Evolutionary conservation across 2,888 invertebrate genomes (phyloP), one percentile per base, ranked within the genome.

Genomic region (Leucophenga maculata): DNA sequence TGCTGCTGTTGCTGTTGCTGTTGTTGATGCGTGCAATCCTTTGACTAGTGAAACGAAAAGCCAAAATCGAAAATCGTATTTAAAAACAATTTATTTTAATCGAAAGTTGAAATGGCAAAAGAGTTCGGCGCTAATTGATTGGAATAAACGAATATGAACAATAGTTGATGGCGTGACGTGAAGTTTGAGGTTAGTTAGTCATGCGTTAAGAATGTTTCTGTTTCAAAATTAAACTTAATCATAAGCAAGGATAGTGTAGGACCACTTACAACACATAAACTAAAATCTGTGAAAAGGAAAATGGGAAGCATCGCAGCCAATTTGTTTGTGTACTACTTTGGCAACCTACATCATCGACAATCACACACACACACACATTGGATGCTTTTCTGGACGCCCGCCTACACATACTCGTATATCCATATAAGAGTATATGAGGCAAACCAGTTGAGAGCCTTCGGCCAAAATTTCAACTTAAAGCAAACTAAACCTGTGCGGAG

Each of bases 11-110:
- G 32, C 32, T 32, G 32, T 8, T 32, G 32, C 32, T 32, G 32
- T 32, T 32, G 32, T 39, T 39, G 39, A 39, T 39, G 39, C 39
- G 39, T 39, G 39, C 39, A 39, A 6, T 39, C n/a, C 62, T 64
- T 64, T 64, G 62, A 64, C 62, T 64, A 64, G 20, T 64, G 46
- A 64, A 64, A 64, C 22, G 62, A 48, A 64, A 64, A 64, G 48
- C 22, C 46, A 48, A 64, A 64, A 64, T 18, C 22, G 46, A 64
- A 64, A 64, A 46, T 60, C 62, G 62, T n/a, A 46, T 46, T 46
- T 44, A 64, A 57, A 22, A 57, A 46, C 62, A 64, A 48, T 64
- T 64, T 48, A 20, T 26, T 46, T 48, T 64, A 46, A 64, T 46
- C 48, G 62, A 64, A 64, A 64, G 48, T 39, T 48, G 22, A 64